These are phyloP conservation scores for Pipra filicauda DNA, from an alignment of 2,113 vertebrate species.

Conservation along the genomic window DNA sequence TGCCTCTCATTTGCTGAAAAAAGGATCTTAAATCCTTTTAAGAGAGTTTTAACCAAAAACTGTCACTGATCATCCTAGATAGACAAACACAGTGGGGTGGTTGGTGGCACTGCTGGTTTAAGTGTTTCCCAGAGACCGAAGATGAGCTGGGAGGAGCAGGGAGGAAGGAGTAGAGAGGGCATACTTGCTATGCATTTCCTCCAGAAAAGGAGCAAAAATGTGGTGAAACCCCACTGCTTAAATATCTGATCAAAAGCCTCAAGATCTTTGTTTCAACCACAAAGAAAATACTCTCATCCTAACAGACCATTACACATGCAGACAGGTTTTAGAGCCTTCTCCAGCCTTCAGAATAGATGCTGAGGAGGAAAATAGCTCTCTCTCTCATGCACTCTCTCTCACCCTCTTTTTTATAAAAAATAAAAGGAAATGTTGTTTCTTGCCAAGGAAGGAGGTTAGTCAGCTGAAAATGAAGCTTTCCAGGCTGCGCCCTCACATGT, in stretches of 20 bases:
- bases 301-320: background rate
- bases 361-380: background rate
- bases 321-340: background rate
- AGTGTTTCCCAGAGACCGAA: background rate
- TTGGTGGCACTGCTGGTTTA: background rate
- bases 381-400: background rate
- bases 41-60: background rate
- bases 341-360: background rate
- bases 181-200: background rate
- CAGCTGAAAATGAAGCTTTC: background rate
- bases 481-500: background rate
- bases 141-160: background rate
- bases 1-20: background rate
- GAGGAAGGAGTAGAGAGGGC: background rate
- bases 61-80: background rate
- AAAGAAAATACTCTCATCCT: background rate
- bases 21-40: background rate
- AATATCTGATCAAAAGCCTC: background rate
- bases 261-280: background rate
- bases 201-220: background rate
- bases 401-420: background rate
- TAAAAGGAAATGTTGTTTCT: background rate
- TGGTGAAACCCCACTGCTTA: background rate
- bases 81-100: background rate
- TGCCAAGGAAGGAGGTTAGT: conserved; percentile 40